Evolutionary conservation across 2,797 vertebrate species (phyloP).

Genomic region (Coendou prehensilis): DNA sequence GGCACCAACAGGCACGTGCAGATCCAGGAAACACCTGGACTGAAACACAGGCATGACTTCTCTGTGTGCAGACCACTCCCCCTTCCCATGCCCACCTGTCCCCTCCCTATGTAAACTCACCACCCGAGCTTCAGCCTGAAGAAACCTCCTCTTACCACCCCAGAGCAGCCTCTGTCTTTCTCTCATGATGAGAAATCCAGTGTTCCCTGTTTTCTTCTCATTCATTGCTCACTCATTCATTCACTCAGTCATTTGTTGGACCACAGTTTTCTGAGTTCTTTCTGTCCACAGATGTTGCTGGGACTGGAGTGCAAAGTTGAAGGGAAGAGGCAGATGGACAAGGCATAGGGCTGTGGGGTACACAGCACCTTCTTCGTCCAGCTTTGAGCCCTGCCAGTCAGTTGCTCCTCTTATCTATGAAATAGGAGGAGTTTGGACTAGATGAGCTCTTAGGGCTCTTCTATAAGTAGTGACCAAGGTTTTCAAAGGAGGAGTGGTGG

Average conservation of each 20-base stretch:
- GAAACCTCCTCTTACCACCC: neutral
- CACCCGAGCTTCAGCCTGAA: neutral
- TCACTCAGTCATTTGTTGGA: neutral
- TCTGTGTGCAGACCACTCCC: too few relatives aligned
- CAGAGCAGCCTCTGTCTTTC: neutral
- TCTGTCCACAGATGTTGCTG: neutral
- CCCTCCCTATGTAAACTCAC: fast-evolving
- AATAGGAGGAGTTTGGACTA: neutral
- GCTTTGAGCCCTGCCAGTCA: neutral
- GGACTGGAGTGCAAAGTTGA: neutral
- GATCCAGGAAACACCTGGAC: neutral
- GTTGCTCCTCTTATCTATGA: neutral
- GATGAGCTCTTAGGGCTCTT: neutral
- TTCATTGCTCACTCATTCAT: neutral
- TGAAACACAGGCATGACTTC: neutral
- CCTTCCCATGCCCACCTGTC: neutral
- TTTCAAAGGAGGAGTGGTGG: neutral
- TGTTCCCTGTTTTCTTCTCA: neutral
- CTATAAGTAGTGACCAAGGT: neutral
- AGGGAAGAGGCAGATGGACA: neutral
- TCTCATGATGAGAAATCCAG: neutral
- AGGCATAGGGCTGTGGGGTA: fast-evolving
- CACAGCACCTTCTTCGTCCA: neutral
- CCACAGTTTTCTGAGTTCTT: neutral
- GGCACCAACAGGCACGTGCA: too few relatives aligned